A percentile compares a stretch with the other conserved stretches of the same genome.
These are phyloP conservation scores for Pissodes strobi DNA, from an alignment of 1,140 invertebrate species.

Conservation along the genomic window DNA sequence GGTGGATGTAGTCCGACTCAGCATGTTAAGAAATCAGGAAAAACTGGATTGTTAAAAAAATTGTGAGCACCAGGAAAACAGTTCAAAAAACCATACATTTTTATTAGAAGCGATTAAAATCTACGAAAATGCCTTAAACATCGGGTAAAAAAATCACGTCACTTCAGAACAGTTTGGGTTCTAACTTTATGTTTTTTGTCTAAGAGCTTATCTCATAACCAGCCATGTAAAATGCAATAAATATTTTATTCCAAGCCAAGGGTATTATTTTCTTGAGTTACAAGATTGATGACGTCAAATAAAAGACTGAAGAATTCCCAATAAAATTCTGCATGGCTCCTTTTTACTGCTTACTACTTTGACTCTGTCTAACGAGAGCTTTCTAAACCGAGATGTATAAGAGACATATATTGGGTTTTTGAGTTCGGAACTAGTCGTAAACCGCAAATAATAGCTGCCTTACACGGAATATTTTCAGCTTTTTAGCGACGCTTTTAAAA, in stretches of 20 bases:
- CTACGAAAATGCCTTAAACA: no score
- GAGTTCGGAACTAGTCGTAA: slow-evolving; percentile 23
- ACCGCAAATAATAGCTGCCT: slow-evolving; percentile 22
- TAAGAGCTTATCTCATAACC: no score
- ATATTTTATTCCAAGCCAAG: slow-evolving; percentile 3
- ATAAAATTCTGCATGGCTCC: slow-evolving; percentile 17
- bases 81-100: no score
- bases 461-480: not conserved
- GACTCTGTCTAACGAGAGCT: slow-evolving; percentile 26
- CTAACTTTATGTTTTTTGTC: no score
- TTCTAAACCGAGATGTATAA: slow-evolving; percentile 19
- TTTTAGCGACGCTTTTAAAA: slow-evolving; percentile 3
- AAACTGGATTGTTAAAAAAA: no score
- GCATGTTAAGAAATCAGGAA: no score
- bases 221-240: slow-evolving; percentile 11
- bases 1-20: no score
- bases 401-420: slow-evolving; percentile 28
- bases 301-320: slow-evolving; percentile 18
- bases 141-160: no score
- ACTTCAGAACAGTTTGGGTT: no score
- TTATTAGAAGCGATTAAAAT: no score
- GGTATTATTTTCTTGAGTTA: not conserved
- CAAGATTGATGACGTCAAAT: slow-evolving; percentile 23
- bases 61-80: no score
- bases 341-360: slow-evolving; percentile 7